phyloP scores from a whole-genome alignment of 92 coral and sea anemone genomes.

The Parazoanthus darwini region DNA sequence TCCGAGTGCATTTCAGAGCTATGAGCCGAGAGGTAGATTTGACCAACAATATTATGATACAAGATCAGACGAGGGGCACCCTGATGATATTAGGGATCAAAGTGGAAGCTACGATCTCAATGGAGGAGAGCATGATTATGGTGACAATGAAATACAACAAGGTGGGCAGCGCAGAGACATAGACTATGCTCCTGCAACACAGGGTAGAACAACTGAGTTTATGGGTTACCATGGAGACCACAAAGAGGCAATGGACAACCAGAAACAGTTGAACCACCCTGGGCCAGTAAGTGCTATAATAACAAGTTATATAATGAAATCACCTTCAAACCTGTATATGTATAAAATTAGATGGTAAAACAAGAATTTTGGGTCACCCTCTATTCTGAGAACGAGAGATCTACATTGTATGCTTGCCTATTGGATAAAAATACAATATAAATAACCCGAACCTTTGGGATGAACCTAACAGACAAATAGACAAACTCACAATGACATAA shows the following conservation, averaged over 20 bases:
- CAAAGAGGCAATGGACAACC: neutral
- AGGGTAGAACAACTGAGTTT: neutral
- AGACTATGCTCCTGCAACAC: constrained; percentile 26
- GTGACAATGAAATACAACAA: constrained; percentile 28
- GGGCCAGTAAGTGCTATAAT: neutral
- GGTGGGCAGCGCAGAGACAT: constrained; percentile 26
- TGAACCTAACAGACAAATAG: too few relatives aligned
- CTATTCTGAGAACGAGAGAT: too few relatives aligned
- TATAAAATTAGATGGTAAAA: neutral
- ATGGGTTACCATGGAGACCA: neutral
- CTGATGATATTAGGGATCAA: neutral
- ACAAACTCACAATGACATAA: too few relatives aligned
- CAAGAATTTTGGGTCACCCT: neutral
- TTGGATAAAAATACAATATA: too few relatives aligned
- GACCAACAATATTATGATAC: neutral
- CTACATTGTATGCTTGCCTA: too few relatives aligned
- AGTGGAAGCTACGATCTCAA: neutral
- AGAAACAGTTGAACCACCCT: neutral
- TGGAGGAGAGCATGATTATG: constrained; percentile 13
- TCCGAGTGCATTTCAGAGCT: constrained; percentile 41
- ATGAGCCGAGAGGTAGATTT: constrained; percentile 1
- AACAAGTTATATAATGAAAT: neutral
- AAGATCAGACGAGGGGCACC: neutral
- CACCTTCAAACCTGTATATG: neutral
- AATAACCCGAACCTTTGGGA: too few relatives aligned